phyloP scores from a whole-genome alignment of 2,888 invertebrate species.

The Amphipyra berbera region DNA sequence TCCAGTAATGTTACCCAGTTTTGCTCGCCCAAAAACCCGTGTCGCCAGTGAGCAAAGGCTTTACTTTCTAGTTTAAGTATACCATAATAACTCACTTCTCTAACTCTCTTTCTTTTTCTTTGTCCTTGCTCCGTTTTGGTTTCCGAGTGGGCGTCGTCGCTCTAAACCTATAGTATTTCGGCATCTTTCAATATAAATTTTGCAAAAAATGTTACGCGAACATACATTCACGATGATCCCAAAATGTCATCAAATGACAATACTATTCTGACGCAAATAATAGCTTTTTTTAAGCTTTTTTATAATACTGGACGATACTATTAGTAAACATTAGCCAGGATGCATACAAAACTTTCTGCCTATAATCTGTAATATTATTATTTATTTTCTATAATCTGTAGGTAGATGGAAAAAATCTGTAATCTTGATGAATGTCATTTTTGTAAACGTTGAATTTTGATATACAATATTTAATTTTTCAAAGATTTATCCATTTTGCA shows the following conservation, averaged over 20 bases:
- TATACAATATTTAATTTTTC: conserved; percentile 10
- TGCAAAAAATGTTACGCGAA: conserved; percentile 67
- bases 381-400: conserved; percentile 1
- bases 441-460: conserved; percentile 16
- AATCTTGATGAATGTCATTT: conserved; percentile 20
- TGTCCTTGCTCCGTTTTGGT: conserved; percentile 71
- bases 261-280: conserved; percentile 36
- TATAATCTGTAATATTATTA: too few species aligned
- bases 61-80: too few species aligned
- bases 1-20: too few species aligned
- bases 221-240: conserved; percentile 50
- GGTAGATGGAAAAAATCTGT: too few species aligned
- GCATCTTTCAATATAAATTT: conserved; percentile 82
- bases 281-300: conserved; percentile 35
- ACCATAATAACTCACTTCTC: conserved; percentile 66
- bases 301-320: background rate
- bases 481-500: background rate
- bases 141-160: conserved; percentile 79
- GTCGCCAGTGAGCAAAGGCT: too few species aligned
- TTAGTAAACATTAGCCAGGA: conserved; percentile 21
- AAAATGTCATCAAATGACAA: conserved; percentile 70
- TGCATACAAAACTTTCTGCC: background rate
- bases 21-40: too few species aligned
- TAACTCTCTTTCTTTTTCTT: conserved; percentile 71
- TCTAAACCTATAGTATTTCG: conserved; percentile 85